Percentiles rank a stretch among this genome's conserved stretches.
Conservation (phyloP, 1,140 invertebrate species). For the Rhizoglyphus robini region DNA sequence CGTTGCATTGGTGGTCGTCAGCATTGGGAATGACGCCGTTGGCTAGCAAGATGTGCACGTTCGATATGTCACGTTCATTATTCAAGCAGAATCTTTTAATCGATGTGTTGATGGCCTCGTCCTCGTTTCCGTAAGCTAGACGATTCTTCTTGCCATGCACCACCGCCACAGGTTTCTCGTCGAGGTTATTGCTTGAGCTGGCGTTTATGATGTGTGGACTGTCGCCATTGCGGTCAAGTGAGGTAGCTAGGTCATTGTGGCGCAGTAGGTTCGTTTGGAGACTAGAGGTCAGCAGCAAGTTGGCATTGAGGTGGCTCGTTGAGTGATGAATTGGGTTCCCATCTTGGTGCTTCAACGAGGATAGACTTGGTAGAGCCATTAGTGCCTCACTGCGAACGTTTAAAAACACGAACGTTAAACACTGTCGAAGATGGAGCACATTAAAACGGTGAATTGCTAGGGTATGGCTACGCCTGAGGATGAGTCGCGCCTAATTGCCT, state of each 20-base stretch:
- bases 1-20: not conserved
- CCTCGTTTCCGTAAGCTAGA: conserved; percentile 24
- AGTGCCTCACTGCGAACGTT: conserved; percentile 20
- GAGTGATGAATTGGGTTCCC: not conserved
- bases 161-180: conserved; percentile 19
- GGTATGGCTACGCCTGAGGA: too few species aligned
- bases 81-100: conserved; percentile 29
- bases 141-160: conserved; percentile 28
- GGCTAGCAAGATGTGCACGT: not conserved
- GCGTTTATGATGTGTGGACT: conserved; percentile 12
- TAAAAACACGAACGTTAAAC: too few species aligned
- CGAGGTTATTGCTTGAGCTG: conserved; percentile 8
- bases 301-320: not conserved
- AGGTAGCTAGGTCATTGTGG: not conserved
- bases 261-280: not conserved
- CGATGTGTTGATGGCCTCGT: conserved; percentile 20
- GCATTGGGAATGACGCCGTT: not conserved
- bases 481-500: too few species aligned
- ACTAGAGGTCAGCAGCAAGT: not conserved
- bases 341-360: conserved; percentile 16
- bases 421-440: too few species aligned
- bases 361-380: conserved; percentile 21
- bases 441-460: too few species aligned
- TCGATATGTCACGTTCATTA: conserved; percentile 17
- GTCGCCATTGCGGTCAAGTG: not conserved